These are phyloP conservation scores for Tapera naevia DNA, from an alignment of 2,797 vertebrate genomes.

Conservation along the genomic window DNA sequence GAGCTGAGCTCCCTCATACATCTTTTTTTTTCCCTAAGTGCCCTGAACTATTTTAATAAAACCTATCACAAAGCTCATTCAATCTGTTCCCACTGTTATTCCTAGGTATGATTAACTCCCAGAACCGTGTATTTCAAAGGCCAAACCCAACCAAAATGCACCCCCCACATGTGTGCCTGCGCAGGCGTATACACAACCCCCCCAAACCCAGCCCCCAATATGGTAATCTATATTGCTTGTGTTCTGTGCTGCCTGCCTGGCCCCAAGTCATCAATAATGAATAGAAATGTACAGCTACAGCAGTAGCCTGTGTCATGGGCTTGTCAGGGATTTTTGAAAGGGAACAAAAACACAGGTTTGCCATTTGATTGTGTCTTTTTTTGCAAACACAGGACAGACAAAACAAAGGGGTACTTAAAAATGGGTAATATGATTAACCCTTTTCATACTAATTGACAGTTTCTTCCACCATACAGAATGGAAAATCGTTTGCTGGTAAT, in stretches of 20 bases:
- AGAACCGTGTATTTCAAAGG: constrained; percentile 46
- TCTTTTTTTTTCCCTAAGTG: not conserved
- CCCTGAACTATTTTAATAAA: not conserved
- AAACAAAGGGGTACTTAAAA: constrained; percentile 1
- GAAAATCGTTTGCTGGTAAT: not conserved
- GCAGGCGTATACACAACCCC: not conserved
- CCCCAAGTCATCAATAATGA: constrained; percentile 95
- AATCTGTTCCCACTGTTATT: not conserved
- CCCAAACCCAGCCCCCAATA: constrained; percentile 58
- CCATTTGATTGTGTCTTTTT: constrained; percentile 79
- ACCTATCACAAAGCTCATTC: not conserved
- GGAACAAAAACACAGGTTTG: constrained; percentile 85
- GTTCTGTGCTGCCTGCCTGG: constrained; percentile 85
- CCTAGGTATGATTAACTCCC: constrained; percentile 10
- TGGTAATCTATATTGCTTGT: constrained; percentile 89
- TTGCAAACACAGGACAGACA: constrained; percentile 7
- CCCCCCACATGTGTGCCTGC: no score
- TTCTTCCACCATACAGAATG: not conserved
- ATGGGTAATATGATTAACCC: constrained; percentile 13
- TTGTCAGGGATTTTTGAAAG: constrained; percentile 86
- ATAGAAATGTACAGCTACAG: constrained; percentile 89
- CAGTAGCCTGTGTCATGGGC: constrained; percentile 82
- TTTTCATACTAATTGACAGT: not conserved
- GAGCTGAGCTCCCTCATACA: not conserved
- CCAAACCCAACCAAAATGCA: not conserved